Evolutionary conservation across 2,797 vertebrate genomes (phyloP).

Genomic region (Karalla daura): DNA sequence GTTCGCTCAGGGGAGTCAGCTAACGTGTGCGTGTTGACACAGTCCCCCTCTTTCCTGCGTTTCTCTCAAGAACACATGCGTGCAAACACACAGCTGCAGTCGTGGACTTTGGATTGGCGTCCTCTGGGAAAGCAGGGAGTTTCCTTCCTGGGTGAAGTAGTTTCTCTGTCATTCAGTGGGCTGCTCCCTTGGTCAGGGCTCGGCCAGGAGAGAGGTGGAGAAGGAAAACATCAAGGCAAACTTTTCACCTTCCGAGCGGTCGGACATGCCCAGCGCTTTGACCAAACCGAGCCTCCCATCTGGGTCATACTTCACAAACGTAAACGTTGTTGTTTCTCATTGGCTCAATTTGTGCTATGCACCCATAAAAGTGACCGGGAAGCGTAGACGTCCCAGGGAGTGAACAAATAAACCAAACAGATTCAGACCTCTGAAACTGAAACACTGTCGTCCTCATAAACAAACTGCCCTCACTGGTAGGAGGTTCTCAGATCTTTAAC

Average conservation of each 20-base stretch:
- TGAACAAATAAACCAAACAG: neutral
- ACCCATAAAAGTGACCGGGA: neutral
- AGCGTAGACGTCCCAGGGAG: neutral
- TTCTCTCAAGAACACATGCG: conserved; percentile 22
- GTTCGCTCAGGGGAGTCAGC: conserved; percentile 29
- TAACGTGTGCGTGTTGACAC: conserved; percentile 52
- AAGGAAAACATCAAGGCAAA: conserved; percentile 51
- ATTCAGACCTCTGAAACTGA: neutral
- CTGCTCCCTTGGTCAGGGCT: conserved; percentile 37
- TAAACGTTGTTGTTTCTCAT: neutral
- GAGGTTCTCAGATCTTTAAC: neutral
- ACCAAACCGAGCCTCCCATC: conserved; percentile 1
- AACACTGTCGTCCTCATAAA: neutral
- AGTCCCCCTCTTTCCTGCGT: conserved; percentile 19
- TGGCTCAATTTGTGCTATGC: neutral
- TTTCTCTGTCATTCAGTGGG: conserved; percentile 58
- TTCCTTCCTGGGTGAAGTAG: conserved; percentile 72
- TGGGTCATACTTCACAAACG: neutral
- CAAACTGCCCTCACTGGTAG: neutral
- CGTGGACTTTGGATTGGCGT: conserved; percentile 58
- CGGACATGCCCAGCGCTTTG: neutral
- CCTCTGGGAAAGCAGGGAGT: conserved; percentile 67
- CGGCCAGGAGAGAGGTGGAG: conserved; percentile 32
- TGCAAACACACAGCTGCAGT: conserved; percentile 54
- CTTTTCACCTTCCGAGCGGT: conserved; percentile 37